These are phyloP conservation scores for Oscheius onirici DNA, from an alignment of 2,888 invertebrate species.

Conservation along the genomic window DNA sequence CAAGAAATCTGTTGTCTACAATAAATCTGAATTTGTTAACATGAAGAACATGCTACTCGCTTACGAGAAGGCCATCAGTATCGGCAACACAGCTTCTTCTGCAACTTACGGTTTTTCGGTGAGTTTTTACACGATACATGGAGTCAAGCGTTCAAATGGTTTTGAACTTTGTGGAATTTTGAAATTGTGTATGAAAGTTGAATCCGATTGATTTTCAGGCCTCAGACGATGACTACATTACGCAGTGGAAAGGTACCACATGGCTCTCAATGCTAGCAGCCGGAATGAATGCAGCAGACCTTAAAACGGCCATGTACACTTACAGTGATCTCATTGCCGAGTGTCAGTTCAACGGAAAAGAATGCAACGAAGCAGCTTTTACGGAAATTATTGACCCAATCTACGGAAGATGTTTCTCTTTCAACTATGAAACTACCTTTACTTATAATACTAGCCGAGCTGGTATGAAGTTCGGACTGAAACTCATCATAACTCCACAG, in stretches of 20 bases:
- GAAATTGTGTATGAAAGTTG: too few relatives aligned
- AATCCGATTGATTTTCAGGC: conserved; percentile 35
- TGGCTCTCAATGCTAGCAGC: conserved; percentile 36
- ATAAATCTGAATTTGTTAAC: conserved; percentile 31
- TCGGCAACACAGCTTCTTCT: conserved; percentile 17
- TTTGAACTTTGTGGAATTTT: too few relatives aligned
- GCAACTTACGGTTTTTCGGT: conserved; percentile 21
- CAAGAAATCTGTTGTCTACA: conserved; percentile 45
- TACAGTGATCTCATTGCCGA: conserved; percentile 51
- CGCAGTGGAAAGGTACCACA: conserved; percentile 1
- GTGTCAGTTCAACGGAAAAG: conserved; percentile 47
- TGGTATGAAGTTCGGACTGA: conserved; percentile 53
- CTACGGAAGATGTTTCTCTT: conserved; percentile 56
- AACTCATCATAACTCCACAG: conserved; percentile 45
- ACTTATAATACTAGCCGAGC: conserved; percentile 45
- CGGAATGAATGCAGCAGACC: conserved; percentile 29
- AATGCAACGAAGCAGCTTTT: conserved; percentile 47
- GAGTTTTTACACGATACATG: background rate
- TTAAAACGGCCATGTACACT: conserved; percentile 39
- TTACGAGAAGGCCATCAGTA: conserved; percentile 30
- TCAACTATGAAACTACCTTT: conserved; percentile 41
- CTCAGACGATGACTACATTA: conserved; percentile 31
- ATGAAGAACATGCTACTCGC: conserved; percentile 36
- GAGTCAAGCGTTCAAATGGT: too few relatives aligned
- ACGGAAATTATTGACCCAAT: conserved; percentile 46